A percentile compares a stretch with the other conserved stretches of the same genome.
phyloP scores from a whole-genome alignment of 2,113 vertebrate genomes.

The Corythoichthys haematopterus region DNA sequence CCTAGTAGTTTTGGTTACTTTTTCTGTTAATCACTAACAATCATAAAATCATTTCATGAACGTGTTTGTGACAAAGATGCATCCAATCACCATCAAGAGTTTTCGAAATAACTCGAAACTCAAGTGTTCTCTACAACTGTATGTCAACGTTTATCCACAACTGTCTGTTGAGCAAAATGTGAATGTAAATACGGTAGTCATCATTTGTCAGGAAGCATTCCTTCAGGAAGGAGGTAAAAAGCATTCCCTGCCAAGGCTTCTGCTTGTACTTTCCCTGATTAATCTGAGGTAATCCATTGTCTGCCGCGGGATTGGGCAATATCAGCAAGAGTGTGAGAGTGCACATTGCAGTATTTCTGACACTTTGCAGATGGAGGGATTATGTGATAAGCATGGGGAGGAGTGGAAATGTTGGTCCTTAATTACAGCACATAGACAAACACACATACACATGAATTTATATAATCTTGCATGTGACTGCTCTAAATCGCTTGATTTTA shows the following conservation, averaged over 20 bases:
- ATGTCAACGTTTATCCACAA: too few species aligned
- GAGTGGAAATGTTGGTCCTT: constrained; percentile 20
- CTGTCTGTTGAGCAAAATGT: background rate
- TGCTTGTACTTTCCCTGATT: constrained; percentile 46
- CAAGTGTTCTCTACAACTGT: too few species aligned
- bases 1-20: too few species aligned
- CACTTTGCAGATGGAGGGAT: constrained; percentile 55
- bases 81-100: too few species aligned
- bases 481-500: constrained; percentile 30
- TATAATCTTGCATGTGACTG: constrained; percentile 22
- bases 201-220: constrained; percentile 1
- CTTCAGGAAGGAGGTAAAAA: constrained; percentile 18
- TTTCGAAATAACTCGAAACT: too few species aligned
- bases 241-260: constrained; percentile 12
- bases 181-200: background rate
- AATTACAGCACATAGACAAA: constrained; percentile 12
- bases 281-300: constrained; percentile 51
- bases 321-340: constrained; percentile 31
- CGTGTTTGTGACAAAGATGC: too few species aligned
- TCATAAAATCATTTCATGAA: too few species aligned
- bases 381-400: constrained; percentile 30
- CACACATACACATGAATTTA: constrained; percentile 16
- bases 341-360: constrained; percentile 31
- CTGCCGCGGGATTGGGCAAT: constrained; percentile 32
- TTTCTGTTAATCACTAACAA: too few species aligned